Percentiles rank a stretch among this genome's conserved stretches.
These are phyloP conservation scores for Sciaenops ocellatus DNA, from an alignment of 2,797 vertebrate genomes.

Conservation along the genomic window DNA sequence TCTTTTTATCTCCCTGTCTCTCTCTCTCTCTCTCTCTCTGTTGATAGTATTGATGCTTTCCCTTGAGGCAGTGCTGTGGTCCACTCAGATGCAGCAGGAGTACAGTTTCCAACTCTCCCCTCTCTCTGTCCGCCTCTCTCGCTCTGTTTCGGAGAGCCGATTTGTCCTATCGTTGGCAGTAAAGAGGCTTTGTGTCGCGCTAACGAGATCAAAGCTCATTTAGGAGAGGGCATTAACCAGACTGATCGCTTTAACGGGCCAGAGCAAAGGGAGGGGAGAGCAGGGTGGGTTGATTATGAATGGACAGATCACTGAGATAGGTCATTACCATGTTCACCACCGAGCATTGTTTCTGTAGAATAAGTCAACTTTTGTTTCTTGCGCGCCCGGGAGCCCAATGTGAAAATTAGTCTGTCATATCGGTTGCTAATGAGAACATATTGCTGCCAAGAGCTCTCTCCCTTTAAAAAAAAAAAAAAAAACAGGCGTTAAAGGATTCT, in stretches of 20 bases:
- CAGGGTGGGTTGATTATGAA: conserved; percentile 28
- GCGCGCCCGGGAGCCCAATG: background rate
- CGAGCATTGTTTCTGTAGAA: background rate
- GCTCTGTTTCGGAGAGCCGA: conserved; percentile 66
- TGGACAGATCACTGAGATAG: conserved; percentile 48
- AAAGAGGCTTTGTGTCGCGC: conserved; percentile 85
- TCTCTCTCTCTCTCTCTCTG: background rate
- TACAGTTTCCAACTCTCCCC: conserved; percentile 46
- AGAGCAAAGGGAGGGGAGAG: conserved; percentile 27
- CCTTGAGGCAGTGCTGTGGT: conserved; percentile 55
- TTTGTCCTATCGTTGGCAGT: conserved; percentile 84
- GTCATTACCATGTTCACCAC: conserved; percentile 23
- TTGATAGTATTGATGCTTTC: conserved; percentile 51
- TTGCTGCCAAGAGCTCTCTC: background rate
- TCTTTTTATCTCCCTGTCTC: background rate
- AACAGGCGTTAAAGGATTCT: conserved; percentile 10
- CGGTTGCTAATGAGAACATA: conserved; percentile 40
- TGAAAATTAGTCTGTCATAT: conserved; percentile 8
- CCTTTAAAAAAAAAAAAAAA: background rate
- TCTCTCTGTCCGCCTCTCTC: conserved; percentile 22
- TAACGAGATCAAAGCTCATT: conserved; percentile 87
- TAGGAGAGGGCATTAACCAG: conserved; percentile 81
- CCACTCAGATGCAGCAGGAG: conserved; percentile 55
- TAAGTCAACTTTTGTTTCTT: background rate
- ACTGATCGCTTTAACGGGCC: conserved; percentile 76